Conservation (phyloP, 2,113 vertebrate species). For the Plotosus lineatus region DNA sequence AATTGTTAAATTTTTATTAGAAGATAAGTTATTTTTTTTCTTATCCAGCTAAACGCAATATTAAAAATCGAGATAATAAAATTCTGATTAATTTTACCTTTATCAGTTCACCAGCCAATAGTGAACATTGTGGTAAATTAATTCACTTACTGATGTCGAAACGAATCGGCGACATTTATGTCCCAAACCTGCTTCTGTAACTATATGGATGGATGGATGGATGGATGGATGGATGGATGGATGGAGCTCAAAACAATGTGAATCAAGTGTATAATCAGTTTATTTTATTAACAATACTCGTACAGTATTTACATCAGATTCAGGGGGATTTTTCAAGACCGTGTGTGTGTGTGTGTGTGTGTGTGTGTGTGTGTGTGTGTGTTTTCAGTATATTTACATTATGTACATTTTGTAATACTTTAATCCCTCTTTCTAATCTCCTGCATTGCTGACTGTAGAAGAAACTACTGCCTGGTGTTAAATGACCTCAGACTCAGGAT, state of each 20-base stretch:
- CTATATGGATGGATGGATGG: background rate
- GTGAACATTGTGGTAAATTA: too few relatives aligned
- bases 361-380: background rate
- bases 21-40: too few relatives aligned
- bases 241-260: background rate
- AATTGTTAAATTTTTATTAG: too few relatives aligned
- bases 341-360: background rate
- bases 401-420: slow-evolving; percentile 9
- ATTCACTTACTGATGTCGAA: too few relatives aligned
- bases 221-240: background rate
- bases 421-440: background rate
- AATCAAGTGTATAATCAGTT: background rate
- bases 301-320: slow-evolving; percentile 27
- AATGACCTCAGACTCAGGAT: background rate
- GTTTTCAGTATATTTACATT: slow-evolving; percentile 15
- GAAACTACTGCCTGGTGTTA: background rate
- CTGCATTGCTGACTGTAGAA: background rate
- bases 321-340: background rate
- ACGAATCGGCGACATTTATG: too few relatives aligned
- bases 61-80: too few relatives aligned
- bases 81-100: too few relatives aligned
- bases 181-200: too few relatives aligned
- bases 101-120: too few relatives aligned
- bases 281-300: slow-evolving; percentile 40
- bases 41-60: too few relatives aligned